These are phyloP conservation scores for Tetragonula carbonaria DNA, from an alignment of 2,888 invertebrate genomes.

Conservation along the genomic window DNA sequence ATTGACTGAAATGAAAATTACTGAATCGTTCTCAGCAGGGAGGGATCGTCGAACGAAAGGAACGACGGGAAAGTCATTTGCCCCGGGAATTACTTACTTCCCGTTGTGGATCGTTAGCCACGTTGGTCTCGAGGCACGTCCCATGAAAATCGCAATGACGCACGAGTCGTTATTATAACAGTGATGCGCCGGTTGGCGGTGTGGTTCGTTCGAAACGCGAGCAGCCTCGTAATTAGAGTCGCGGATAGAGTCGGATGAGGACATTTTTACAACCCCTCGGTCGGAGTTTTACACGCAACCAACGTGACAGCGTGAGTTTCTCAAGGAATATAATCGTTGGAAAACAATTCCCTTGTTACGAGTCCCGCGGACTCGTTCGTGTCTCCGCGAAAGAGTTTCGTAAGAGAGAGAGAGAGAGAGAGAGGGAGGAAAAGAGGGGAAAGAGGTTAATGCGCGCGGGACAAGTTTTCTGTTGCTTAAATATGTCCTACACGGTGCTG, in stretches of 20 bases:
- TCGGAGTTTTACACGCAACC: slow-evolving; percentile 20
- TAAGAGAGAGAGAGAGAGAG: not conserved
- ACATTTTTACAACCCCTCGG: slow-evolving; percentile 29
- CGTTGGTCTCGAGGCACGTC: not conserved
- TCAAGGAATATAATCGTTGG: slow-evolving; percentile 51
- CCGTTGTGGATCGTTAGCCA: not conserved
- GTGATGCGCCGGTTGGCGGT: slow-evolving; percentile 3
- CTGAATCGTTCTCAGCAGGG: no score
- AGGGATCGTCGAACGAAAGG: not conserved
- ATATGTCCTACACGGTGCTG: slow-evolving; percentile 50
- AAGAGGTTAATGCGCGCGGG: slow-evolving; percentile 36
- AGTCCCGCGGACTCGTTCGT: not conserved
- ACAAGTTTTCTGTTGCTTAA: slow-evolving; percentile 63
- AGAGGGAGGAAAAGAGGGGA: not conserved
- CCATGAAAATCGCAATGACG: slow-evolving; percentile 12
- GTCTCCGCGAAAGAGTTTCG: not conserved
- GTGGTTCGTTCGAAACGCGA: not conserved
- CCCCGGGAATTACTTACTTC: slow-evolving; percentile 21
- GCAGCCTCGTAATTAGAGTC: slow-evolving; percentile 38
- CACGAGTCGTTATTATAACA: no score
- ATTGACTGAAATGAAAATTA: not conserved
- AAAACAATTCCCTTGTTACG: slow-evolving; percentile 51
- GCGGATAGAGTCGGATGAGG: slow-evolving; percentile 36
- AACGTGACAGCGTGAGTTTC: slow-evolving; percentile 23
- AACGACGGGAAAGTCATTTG: not conserved